These are phyloP conservation scores for Corbicula japonica DNA, from an alignment of 2,888 invertebrate species.

Conservation along the genomic window DNA sequence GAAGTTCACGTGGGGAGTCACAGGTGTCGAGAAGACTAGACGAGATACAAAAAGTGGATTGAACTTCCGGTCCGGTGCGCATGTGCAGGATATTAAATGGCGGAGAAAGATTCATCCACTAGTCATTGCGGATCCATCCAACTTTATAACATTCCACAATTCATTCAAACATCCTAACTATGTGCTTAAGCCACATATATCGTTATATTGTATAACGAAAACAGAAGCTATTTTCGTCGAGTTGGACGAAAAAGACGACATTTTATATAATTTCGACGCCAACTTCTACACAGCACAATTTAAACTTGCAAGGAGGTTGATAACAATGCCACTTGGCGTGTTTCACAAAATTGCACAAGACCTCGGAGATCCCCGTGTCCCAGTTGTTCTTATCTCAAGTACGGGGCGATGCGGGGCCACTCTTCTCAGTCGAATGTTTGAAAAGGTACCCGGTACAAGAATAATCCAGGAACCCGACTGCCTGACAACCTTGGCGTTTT, in stretches of 20 bases:
- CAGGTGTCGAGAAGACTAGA: constrained; percentile 79
- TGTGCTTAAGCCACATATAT: constrained; percentile 78
- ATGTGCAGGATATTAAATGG: constrained; percentile 81
- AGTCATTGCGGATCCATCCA: constrained; percentile 76
- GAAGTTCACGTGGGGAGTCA: constrained; percentile 82
- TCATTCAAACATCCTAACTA: constrained; percentile 80
- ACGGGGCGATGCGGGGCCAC: constrained; percentile 82
- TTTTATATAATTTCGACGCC: constrained; percentile 67
- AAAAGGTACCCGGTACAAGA: constrained; percentile 77
- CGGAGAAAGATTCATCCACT: constrained; percentile 76
- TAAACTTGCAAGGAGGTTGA: constrained; percentile 75
- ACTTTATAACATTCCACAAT: constrained; percentile 81
- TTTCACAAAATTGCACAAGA: constrained; percentile 82
- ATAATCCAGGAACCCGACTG: constrained; percentile 80
- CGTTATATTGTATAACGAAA: constrained; percentile 80
- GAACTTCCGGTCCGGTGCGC: constrained; percentile 81
- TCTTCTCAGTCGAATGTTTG: constrained; percentile 78
- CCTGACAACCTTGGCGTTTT: constrained; percentile 76
- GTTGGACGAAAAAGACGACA: constrained; percentile 71
- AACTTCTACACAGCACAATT: constrained; percentile 79
- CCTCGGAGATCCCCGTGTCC: constrained; percentile 79
- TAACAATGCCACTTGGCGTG: constrained; percentile 82
- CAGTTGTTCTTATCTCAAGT: constrained; percentile 78
- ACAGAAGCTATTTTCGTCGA: constrained; percentile 82
- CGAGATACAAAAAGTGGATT: constrained; percentile 78